Evolutionary conservation across 2,113 vertebrate genomes (phyloP), one percentile per base, ranked within the genome.

Genomic region (Typhlomys cinereus): DNA sequence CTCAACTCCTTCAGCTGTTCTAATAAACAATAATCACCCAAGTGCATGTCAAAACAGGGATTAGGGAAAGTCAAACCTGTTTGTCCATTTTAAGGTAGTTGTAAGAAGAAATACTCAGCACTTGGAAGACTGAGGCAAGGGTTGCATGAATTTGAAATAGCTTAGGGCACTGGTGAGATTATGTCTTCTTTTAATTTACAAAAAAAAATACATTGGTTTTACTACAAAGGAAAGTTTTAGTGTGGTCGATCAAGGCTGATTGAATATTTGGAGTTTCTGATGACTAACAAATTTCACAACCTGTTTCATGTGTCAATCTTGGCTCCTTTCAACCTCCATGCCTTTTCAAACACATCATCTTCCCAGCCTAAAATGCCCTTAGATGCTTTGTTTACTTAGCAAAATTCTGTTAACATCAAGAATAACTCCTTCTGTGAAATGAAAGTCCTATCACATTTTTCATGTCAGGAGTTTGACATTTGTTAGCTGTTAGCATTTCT

Each of bases 261-360:
- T 86, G 31, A 95, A 70, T 92, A 61, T 78, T 90, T 85, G 41
- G 23, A 86, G 36, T 20, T 79, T 79, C 76, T 81, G 18, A 76
- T 87, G 54, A 88, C 14, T 18, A 92, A 78, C 14, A 57, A 81
- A 85, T 92, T 95, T 90, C 67, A 95, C 39, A 92, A 61, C 57
- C 46, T 74, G 23, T 82, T 90, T 92, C 14, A 83, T 90, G 10
- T 29, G 2, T 75, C 36, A 90, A 27, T 85, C 27, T 90, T 88
- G 44, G 48, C 36, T 90, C 78, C 90, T 93, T 90, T 23, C 36
- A 93, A 71, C 34, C 23, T 61, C 27, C 23, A 36, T 81, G 34
- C 39, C n/a, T 92, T 95, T 81, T 85, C 34, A 88, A 82, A 94
- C 54, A 64, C 61, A 86, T 88, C 31, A 81, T 69, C 50, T n/a